Base-by-base conservation (phyloP, 1,140 invertebrate genomes). In the Tetramorium parvispinum region DNA sequence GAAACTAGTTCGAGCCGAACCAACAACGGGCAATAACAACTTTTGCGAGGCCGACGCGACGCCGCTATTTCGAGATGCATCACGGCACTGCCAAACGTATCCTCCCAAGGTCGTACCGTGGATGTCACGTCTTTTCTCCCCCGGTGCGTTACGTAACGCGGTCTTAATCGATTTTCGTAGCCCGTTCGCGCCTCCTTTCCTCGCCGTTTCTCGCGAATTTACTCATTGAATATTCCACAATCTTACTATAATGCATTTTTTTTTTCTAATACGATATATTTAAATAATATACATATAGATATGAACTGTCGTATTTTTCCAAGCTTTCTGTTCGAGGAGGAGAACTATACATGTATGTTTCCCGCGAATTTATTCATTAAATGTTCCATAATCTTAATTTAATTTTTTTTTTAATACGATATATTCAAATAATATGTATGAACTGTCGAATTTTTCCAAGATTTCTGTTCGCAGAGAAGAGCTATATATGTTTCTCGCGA, bases 51-150 rank as follows among this genome's bases (percentile, higher is more conserved):
- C 40, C 77, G 77, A 55, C 66, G 51, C 66, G 79, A 79, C 66
- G 66, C 40, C 66, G 79, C 43, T 83, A 83, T 83, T 83, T 83
- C 79, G 68, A 83, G 68, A 75, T 59, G 68, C 66, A 83, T 83
- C 43, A 46, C 55, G 40, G 43, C 76, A 79, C 43, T 83, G 79
- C 79, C 79, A 83, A 83, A 83, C 40, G 68, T 46, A 59, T 61
- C 11, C 40, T 46, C 79, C n/a, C 79, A 75, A 75, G 68, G 79
- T 59, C n/a, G 32, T 71, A 32, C 65, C 21, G 51, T n/a, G 40
- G 11, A 83, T 75, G 21, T 82, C 77, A 21, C 46, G 49, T 81
- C 78, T 73, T 59, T 40, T 73, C 49, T 71, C 49, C 46, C 21
- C 37, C 66, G 61, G 1, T 3, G 43, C 13, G 32, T 83, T 83